Base-by-base conservation (phyloP, 2,888 invertebrate genomes). In the Cyrtodaria siliqua region DNA sequence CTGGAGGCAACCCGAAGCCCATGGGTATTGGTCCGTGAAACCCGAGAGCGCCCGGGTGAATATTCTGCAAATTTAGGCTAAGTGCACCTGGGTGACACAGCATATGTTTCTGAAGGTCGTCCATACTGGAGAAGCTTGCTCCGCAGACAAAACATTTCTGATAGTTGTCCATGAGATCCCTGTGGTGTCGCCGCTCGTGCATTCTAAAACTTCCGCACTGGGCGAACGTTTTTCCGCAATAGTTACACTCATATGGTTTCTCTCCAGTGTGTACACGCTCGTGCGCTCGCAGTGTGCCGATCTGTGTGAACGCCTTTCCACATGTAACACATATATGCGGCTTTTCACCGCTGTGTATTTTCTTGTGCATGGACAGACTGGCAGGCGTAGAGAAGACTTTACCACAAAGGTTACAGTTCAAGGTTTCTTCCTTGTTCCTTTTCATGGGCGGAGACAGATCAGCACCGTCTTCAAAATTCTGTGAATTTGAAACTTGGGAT, bases 271-370 rank as follows among this genome's bases (percentile, higher is more conserved):
- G 90, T 9, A 89, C 86, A 23, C 90, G 64, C 75, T 91, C 90
- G 66, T 91, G 90, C 6, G 90, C 89, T 23, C 89, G 82, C 29
- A 91, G 84, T 1, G 89, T 90, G 20, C 89, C 89, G 26, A 90
- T 87, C 83, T 90, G 90, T 18, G 90, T 90, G 55, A 90, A 90
- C 14, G 88, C 84, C 63, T 90, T 90, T 4, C 89, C 89, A 68
- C 89, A 90, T 1, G 61, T 73, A 27, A 63, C 64, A 63, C 85
- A 89, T 60, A 85, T 77, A 70, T 90, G 89, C 1, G 90, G 90
- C 33, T 88, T 74, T 53, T 90, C 89, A 2, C 90, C 90, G 9
- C 86, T 89, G 70, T 90, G 90, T 24, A 90, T 90, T 40, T 89
- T 79, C 55, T 87, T 87, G 68, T 90, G 90, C 20, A 89, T 89